phyloP scores from a whole-genome alignment of 2,888 invertebrate genomes.

The Hedychridium roseum region DNA sequence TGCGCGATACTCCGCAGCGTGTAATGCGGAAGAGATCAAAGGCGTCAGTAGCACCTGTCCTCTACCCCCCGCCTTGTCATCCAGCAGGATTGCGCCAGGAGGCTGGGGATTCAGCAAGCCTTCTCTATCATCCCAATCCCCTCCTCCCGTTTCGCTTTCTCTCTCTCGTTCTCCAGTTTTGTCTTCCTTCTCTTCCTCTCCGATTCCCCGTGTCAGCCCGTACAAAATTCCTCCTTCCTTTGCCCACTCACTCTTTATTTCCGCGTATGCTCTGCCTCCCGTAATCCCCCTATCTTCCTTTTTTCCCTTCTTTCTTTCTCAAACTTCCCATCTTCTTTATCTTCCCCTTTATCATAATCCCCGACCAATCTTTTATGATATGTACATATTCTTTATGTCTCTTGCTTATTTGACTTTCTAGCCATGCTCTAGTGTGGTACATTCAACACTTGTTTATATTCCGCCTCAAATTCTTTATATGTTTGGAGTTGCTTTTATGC shows the following conservation, averaged over 20 bases:
- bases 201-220: not conserved
- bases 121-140: slow-evolving; percentile 22
- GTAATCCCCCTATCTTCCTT: slow-evolving; percentile 2
- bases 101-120: slow-evolving; percentile 32
- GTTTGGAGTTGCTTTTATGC: too few species aligned
- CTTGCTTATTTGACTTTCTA: too few species aligned
- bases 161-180: not conserved
- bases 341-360: slow-evolving; percentile 1
- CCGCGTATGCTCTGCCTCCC: not conserved
- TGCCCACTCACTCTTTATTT: slow-evolving; percentile 6
- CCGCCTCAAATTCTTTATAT: too few species aligned
- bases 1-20: slow-evolving; percentile 49
- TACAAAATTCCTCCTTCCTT: not conserved
- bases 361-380: too few species aligned
- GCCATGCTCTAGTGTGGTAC: too few species aligned
- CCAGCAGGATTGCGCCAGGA: slow-evolving; percentile 57
- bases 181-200: not conserved
- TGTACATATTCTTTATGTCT: too few species aligned
- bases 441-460: too few species aligned
- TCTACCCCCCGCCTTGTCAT: slow-evolving; percentile 60
- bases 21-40: slow-evolving; percentile 63
- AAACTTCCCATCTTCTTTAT: not conserved
- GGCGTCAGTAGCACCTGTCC: slow-evolving; percentile 65
- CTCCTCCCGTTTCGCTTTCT: slow-evolving; percentile 22
- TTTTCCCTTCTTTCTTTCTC: not conserved